phyloP scores from a whole-genome alignment of 2,113 vertebrate genomes.

The Tychaedon coryphoeus region DNA sequence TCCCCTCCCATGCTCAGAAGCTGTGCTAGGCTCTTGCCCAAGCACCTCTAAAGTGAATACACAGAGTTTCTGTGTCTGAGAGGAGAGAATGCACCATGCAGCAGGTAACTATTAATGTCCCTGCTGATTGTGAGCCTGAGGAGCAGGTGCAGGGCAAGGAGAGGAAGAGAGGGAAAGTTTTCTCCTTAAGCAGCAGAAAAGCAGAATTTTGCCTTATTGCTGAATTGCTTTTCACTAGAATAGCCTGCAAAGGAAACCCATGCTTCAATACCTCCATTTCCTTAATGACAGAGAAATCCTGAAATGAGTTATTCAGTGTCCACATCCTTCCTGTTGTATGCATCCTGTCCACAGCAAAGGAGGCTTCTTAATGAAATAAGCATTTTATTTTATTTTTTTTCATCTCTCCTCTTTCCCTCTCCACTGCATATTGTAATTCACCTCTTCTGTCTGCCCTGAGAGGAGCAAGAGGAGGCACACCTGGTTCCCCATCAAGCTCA shows the following conservation, averaged over 20 bases:
- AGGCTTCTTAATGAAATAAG: conserved; percentile 38
- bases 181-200: neutral
- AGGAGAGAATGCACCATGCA: neutral
- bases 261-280: conserved; percentile 17
- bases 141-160: conserved; percentile 25
- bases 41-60: accelerated
- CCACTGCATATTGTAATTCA: neutral
- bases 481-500: neutral
- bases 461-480: neutral
- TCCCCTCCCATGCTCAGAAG: neutral
- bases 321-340: conserved; percentile 71
- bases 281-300: conserved; percentile 62
- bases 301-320: conserved; percentile 36
- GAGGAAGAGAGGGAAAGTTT: conserved; percentile 42
- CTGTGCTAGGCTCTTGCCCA: neutral
- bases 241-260: conserved; percentile 25
- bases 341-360: conserved; percentile 56
- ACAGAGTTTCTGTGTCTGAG: neutral
- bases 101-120: neutral
- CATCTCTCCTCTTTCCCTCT: neutral
- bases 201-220: neutral
- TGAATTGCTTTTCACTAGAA: conserved; percentile 27
- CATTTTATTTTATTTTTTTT: neutral
- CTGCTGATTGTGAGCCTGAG: neutral
- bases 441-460: neutral